Percentiles rank a stretch among this genome's conserved stretches.
Conservation (phyloP, 2,797 vertebrate species). For the Propithecus deckenii region DNA sequence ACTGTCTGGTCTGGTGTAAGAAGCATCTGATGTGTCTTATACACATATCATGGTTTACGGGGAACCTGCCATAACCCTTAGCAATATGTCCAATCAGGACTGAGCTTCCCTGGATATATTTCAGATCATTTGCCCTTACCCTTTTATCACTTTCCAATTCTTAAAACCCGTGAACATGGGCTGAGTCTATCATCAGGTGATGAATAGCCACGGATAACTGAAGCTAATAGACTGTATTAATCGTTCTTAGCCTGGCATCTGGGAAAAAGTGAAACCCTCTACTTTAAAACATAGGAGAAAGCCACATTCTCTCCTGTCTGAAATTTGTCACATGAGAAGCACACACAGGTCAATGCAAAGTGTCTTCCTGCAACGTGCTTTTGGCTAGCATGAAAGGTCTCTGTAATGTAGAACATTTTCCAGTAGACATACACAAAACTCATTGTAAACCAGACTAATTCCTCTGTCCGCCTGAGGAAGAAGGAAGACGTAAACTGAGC, state of each 20-base stretch:
- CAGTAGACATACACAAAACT: constrained; percentile 68
- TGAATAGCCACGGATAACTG: not conserved
- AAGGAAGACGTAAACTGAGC: constrained; percentile 75
- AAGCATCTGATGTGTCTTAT: not conserved
- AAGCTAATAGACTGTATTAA: not conserved
- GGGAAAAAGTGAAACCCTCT: not conserved
- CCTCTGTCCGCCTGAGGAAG: constrained; percentile 71
- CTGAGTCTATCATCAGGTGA: not conserved
- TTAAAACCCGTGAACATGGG: not conserved
- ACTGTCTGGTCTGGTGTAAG: not conserved
- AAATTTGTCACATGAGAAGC: not conserved
- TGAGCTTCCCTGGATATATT: not conserved
- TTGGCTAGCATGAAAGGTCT: constrained; percentile 56
- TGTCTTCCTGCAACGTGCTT: not conserved
- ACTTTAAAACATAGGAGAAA: not conserved
- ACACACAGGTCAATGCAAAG: not conserved
- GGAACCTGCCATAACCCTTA: constrained; percentile 13
- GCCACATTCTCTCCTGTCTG: not conserved
- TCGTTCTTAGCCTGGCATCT: not conserved
- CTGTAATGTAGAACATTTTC: constrained; percentile 67
- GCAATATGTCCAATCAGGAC: not conserved
- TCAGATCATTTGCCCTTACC: not conserved
- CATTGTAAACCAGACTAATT: constrained; percentile 71
- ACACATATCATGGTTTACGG: not conserved
- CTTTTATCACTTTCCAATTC: not conserved